Base-by-base conservation (phyloP, 2,888 invertebrate species). In the Coenonympha glycerion region DNA sequence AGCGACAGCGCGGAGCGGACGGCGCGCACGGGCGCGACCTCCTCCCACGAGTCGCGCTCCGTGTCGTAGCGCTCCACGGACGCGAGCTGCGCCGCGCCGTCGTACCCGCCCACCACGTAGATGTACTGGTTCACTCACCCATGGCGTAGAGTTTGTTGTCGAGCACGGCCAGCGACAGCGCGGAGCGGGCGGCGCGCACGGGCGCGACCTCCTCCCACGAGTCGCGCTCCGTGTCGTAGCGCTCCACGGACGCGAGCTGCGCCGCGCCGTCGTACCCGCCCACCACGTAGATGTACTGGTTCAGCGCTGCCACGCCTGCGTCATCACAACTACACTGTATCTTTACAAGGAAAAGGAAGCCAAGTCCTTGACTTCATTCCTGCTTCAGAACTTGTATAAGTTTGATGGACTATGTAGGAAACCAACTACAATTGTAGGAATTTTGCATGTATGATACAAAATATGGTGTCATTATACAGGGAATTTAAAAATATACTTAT, bases 51-150 rank as follows among this genome's bases (percentile, higher is more conserved):
- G 71, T 94, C 90, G 40, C 89, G 91, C 76, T 95, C 95, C 0
- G 95, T 95, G 76, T 96, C 95, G 78, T 94, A 97, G 8, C 87
- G 89, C 84, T 97, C 97, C 9, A 97, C 97, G 0, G 93, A 90
- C 49, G 92, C 89, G 44, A 97, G 86, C 75, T 97, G 97, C 52
- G 90, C 90, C 39, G 89, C 87, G 8, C 96, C 96, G 82, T 97
- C 95, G 78, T 95, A 97, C n/a, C 97, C 97, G 44, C 97, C 97
- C 52, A 97, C 93, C n/a, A 96, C 96, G 78, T 95, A 97, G 59
- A 97, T 93, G 73, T 89, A 93, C 69, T 95, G 95, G 67, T 66
- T 3, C 18, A 61, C 69, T 64, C 39, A 94, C 95, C 95, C 88
- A 97, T 92, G 3, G 96, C 97, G 74, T 95, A 97, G 2, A 97